Evolutionary conservation across 2,888 invertebrate species (phyloP).

Genomic region (Dryobotodes eremita): DNA sequence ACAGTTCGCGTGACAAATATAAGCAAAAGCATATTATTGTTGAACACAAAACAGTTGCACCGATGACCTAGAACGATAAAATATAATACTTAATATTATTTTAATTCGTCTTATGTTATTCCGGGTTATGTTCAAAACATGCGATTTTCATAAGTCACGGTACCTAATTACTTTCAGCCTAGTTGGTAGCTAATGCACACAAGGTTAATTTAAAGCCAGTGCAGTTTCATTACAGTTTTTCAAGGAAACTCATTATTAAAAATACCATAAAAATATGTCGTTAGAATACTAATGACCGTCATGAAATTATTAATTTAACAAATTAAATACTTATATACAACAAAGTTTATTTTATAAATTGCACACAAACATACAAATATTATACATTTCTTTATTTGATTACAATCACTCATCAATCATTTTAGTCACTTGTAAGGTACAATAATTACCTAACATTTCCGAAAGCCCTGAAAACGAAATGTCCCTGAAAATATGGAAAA

Average conservation of each 20-base stretch:
- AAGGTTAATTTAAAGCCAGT: conserved; percentile 73
- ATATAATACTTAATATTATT: conserved; percentile 48
- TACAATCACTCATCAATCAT: conserved; percentile 34
- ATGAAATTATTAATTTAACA: conserved; percentile 27
- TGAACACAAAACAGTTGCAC: conserved; percentile 60
- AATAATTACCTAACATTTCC: conserved; percentile 27
- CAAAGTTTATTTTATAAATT: conserved; percentile 5
- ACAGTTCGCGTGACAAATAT: conserved; percentile 51
- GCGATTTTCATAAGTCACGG: conserved; percentile 66
- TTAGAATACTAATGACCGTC: conserved; percentile 44
- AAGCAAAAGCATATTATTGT: conserved; percentile 40
- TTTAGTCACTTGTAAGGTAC: conserved; percentile 13
- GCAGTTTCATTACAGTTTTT: conserved; percentile 70
- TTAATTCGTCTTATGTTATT: conserved; percentile 60
- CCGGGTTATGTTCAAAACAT: conserved; percentile 65
- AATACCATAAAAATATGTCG: conserved; percentile 44
- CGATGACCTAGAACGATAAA: conserved; percentile 78
- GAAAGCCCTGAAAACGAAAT: conserved; percentile 2
- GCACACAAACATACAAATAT: background rate
- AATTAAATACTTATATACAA: conserved; percentile 6
- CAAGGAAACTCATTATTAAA: conserved; percentile 68
- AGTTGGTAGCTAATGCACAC: conserved; percentile 56
- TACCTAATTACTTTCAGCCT: conserved; percentile 61
- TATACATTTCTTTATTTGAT: conserved; percentile 5
- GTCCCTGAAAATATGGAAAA: conserved; percentile 31